Evolutionary conservation across 37 sponge, comb jelly and placozoan genomes (phyloP).

Genomic region (Geodia barretti): DNA sequence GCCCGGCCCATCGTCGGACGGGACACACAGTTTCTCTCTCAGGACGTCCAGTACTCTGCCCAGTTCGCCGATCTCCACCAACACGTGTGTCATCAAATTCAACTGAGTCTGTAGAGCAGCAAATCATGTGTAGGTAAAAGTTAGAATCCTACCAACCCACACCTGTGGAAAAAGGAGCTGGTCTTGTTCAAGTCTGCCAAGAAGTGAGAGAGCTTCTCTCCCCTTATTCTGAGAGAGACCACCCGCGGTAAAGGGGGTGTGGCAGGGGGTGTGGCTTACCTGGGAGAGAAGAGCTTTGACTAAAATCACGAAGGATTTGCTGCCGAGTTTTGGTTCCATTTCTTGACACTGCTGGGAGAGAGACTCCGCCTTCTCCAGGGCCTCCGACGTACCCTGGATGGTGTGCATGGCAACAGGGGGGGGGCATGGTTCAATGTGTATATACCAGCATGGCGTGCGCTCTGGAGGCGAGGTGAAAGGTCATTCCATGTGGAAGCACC

Average conservation of each 20-base stretch:
- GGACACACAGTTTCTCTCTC: background rate
- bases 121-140: too few species aligned
- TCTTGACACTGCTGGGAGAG: background rate
- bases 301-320: background rate
- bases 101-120: background rate
- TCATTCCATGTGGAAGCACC: constrained; percentile 11
- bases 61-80: background rate
- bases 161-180: background rate
- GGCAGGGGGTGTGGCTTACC: background rate
- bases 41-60: background rate
- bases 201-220: background rate
- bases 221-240: background rate
- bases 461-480: constrained; percentile 12
- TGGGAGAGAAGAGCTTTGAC: constrained; percentile 1
- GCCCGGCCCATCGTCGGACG: background rate
- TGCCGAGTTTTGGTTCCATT: background rate
- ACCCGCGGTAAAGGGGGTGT: background rate
- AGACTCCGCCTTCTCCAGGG: constrained; percentile 12
- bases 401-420: too few species aligned
- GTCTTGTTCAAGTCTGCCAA: background rate
- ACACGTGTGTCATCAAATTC: background rate
- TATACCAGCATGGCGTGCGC: constrained; percentile 11
- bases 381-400: constrained; percentile 15
- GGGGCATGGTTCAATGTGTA: background rate
- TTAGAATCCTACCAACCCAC: too few species aligned